These are phyloP conservation scores for Menidia menidia DNA, from an alignment of 2,797 vertebrate genomes.

Conservation along the genomic window DNA sequence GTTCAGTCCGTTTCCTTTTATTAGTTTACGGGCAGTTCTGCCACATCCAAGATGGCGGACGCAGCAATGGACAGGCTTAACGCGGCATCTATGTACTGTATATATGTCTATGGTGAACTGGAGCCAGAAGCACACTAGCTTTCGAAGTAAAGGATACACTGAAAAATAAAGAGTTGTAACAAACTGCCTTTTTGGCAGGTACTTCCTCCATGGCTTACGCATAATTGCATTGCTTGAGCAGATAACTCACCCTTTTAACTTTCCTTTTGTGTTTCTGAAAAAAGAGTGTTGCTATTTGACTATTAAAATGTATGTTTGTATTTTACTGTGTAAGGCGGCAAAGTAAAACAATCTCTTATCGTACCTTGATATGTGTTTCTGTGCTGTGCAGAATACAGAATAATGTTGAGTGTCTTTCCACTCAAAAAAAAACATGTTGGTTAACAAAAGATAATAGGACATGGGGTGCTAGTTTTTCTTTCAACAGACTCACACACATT, in stretches of 20 bases:
- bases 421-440: slow-evolving; percentile 45
- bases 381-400: slow-evolving; percentile 26
- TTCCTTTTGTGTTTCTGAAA: slow-evolving; percentile 18
- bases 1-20: no score
- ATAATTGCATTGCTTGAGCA: slow-evolving; percentile 66
- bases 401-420: slow-evolving; percentile 13
- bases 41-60: no score
- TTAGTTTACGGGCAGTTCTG: no score
- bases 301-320: slow-evolving; percentile 28
- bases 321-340: slow-evolving; percentile 37
- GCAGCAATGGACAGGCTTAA: no score
- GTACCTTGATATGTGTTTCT: slow-evolving; percentile 20
- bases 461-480: slow-evolving; percentile 71
- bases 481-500: slow-evolving; percentile 79
- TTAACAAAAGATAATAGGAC: slow-evolving; percentile 81
- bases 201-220: slow-evolving; percentile 53
- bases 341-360: slow-evolving; percentile 38
- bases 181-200: slow-evolving; percentile 50
- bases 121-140: no score
- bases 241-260: slow-evolving; percentile 60
- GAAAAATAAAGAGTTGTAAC: slow-evolving; percentile 42
- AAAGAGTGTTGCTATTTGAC: slow-evolving; percentile 19
- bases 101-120: no score
- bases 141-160: slow-evolving; percentile 28
- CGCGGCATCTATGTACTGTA: no score